Conservation (phyloP, 30 jellyfish, hydroid and myxozoan species). For the Mastigias papua region DNA sequence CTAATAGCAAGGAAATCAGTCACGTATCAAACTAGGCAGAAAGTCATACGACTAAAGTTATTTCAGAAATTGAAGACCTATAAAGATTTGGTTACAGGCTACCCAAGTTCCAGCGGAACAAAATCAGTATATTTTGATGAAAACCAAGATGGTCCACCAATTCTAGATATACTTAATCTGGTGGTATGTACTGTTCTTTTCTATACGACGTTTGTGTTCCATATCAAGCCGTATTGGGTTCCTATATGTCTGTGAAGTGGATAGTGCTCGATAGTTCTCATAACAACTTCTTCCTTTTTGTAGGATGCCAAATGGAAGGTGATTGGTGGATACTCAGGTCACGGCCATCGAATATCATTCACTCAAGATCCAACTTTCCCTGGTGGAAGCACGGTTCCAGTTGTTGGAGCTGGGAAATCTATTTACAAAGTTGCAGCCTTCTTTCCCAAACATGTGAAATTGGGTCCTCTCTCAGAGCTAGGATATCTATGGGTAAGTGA, state of each 20-base stretch:
- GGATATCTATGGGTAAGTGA: slow-evolving; percentile 81
- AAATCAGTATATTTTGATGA: slow-evolving; percentile 80
- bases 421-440: slow-evolving; percentile 87
- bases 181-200: slow-evolving; percentile 51
- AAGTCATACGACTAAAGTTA: slow-evolving; percentile 65
- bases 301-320: slow-evolving; percentile 89
- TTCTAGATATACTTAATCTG: slow-evolving; percentile 74
- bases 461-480: slow-evolving; percentile 84
- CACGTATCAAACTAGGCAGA: slow-evolving; percentile 49
- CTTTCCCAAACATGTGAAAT: slow-evolving; percentile 81
- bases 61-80: slow-evolving; percentile 60
- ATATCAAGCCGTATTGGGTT: too few species aligned
- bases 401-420: slow-evolving; percentile 90
- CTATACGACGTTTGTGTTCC: too few species aligned
- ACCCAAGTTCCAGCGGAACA: slow-evolving; percentile 89
- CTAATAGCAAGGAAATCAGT: slow-evolving; percentile 75
- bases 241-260: too few species aligned
- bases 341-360: slow-evolving; percentile 31
- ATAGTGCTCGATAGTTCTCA: too few species aligned
- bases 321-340: slow-evolving; percentile 80
- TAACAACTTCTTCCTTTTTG: too few species aligned
- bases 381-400: slow-evolving; percentile 88
- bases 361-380: slow-evolving; percentile 89
- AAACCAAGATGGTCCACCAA: slow-evolving; percentile 96
- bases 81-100: slow-evolving; percentile 81